These are phyloP conservation scores for Tribolium madens DNA, from an alignment of 1,140 invertebrate genomes.

Conservation along the genomic window DNA sequence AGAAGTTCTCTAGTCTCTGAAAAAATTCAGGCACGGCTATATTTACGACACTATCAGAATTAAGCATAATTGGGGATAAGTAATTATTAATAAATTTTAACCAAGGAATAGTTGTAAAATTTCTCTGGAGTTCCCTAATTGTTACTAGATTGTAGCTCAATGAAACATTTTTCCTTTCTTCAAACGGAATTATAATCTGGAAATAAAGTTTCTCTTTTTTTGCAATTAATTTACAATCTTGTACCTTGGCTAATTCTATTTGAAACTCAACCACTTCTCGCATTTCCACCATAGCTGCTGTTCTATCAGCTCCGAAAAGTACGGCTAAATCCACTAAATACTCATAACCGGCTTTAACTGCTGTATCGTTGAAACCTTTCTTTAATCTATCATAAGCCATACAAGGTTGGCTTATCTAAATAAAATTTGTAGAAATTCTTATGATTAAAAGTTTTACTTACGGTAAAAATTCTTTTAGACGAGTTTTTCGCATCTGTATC, in stretches of 20 bases:
- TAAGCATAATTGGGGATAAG: slow-evolving; percentile 61
- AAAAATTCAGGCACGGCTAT: slow-evolving; percentile 71
- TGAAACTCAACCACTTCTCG: slow-evolving; percentile 74
- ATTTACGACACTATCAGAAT: slow-evolving; percentile 66
- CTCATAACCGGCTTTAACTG: slow-evolving; percentile 63
- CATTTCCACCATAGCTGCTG: slow-evolving; percentile 67
- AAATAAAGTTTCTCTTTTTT: slow-evolving; percentile 65
- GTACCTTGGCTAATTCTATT: slow-evolving; percentile 71
- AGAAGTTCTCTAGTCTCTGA: slow-evolving; percentile 66
- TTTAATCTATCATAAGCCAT: slow-evolving; percentile 72
- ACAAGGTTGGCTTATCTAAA: slow-evolving; percentile 73
- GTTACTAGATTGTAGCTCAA: slow-evolving; percentile 77
- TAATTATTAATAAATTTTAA: slow-evolving; percentile 74
- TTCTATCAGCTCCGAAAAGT: slow-evolving; percentile 70
- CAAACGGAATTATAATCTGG: slow-evolving; percentile 21
- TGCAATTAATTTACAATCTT: slow-evolving; percentile 57
- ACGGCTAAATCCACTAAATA: slow-evolving; percentile 69
- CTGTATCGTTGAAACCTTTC: slow-evolving; percentile 64
- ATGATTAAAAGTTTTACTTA: background rate
- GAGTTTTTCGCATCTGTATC: slow-evolving; percentile 88
- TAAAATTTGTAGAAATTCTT: slow-evolving; percentile 40
- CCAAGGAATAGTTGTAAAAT: slow-evolving; percentile 71
- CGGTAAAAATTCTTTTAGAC: slow-evolving; percentile 62
- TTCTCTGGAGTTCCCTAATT: slow-evolving; percentile 67
- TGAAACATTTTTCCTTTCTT: slow-evolving; percentile 68